Evolutionary conservation across 2,888 invertebrate species (phyloP), one percentile per base, ranked within the genome.

Genomic region (Drosophila quinaria): DNA sequence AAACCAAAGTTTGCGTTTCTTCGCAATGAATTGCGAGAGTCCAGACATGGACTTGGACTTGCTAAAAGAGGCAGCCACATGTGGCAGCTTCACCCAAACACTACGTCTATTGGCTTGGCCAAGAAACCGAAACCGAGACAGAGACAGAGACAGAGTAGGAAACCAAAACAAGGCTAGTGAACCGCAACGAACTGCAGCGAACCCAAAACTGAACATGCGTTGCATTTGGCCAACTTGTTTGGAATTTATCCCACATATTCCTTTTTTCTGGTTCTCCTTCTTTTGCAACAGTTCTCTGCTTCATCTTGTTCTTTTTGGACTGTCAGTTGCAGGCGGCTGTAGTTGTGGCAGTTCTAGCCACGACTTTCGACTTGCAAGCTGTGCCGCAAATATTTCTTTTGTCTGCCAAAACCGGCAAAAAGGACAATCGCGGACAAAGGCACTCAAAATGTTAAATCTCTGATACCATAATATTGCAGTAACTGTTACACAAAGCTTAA

Each of bases 301-400:
- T 10, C n/a, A 9, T 35, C 33, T 33, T n/a, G 41, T 9, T 35
- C 50, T 52, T 66, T 42, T 47, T 15, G 19, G 17, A 8, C 25
- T 74, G 74, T 63, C 74, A 68, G 78, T 59, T 31, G 68, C 74
- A 74, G 74, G 68, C 56, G 42, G 8, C 25, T 55, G 41, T 56
- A 68, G 47, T 63, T 29, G 55, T 44, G 60, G 25, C 70, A 70
- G 46, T 61, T 74, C 60, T 59, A 60, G 54, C 54, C 62, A 62
- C 62, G 55, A 55, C 62, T 72, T 78, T 56, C 50, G 63, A 63
- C 74, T 72, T 78, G 29, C 67, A 67, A 67, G 62, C 54, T 41
- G 42, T 51, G 44, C 74, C 68, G 64, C 75, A 78, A 78, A 69
- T 74, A 78, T 64, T 78, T 76, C 60, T 63, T 64, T 74, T 75